Conservation (phyloP, 2,888 invertebrate species). For the Drosophila prostipennis region DNA sequence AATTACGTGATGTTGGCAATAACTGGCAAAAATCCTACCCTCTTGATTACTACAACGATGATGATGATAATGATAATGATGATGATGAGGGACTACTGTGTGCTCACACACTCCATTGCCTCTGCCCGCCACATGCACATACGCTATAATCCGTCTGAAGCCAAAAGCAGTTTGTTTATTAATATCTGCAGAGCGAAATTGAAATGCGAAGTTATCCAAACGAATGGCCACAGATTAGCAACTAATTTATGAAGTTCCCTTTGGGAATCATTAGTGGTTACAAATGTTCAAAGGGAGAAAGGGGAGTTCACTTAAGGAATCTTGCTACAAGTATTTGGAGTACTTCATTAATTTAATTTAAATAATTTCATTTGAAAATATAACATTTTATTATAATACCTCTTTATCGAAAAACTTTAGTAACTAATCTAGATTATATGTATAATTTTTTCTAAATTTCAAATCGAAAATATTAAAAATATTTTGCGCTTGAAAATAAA, state of each 20-base stretch:
- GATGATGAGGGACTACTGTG: conserved; percentile 19
- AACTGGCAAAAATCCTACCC: conserved; percentile 35
- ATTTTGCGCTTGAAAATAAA: too few species aligned
- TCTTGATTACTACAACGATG: conserved; percentile 27
- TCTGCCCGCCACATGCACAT: conserved; percentile 13
- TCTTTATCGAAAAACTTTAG: too few species aligned
- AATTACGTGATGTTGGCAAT: conserved; percentile 58
- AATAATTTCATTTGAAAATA: too few species aligned
- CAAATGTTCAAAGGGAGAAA: neutral
- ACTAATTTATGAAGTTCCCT: conserved; percentile 9
- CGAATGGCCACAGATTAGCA: conserved; percentile 11
- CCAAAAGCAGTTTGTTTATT: conserved; percentile 9
- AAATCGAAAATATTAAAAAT: too few species aligned
- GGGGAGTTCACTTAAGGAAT: too few species aligned
- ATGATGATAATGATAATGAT: neutral
- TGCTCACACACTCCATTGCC: conserved; percentile 31
- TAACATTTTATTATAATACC: neutral
- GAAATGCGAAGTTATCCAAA: conserved; percentile 15
- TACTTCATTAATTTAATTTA: too few species aligned
- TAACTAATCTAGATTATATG: too few species aligned
- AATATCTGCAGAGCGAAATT: conserved; percentile 10
- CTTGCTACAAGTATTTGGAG: neutral
- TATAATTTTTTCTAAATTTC: too few species aligned
- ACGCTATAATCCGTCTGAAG: conserved; percentile 6
- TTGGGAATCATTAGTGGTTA: neutral